A percentile compares a stretch with the other conserved stretches of the same genome.
Conservation (phyloP, 2,888 invertebrate genomes). For the Pomacea canaliculata region DNA sequence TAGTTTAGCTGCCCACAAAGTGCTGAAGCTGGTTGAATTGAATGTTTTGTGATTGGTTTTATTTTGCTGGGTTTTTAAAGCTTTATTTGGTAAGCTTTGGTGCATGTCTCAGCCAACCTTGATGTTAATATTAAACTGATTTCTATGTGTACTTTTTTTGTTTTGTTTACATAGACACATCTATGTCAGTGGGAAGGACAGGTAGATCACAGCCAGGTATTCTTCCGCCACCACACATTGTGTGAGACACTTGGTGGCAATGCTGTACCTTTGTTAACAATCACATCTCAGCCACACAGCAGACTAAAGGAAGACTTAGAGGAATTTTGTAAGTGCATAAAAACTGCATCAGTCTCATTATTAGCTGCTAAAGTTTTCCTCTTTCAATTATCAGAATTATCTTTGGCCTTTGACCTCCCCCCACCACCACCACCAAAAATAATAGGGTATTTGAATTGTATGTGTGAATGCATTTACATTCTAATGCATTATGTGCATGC, state of each 20-base stretch:
- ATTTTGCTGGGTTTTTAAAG: no score
- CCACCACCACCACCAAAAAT: background rate
- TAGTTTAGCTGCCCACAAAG: no score
- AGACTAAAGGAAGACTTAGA: slow-evolving; percentile 49
- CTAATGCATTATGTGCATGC: background rate
- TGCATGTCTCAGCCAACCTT: no score
- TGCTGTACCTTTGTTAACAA: slow-evolving; percentile 81
- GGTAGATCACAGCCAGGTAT: slow-evolving; percentile 73
- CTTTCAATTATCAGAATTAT: background rate
- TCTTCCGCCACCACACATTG: slow-evolving; percentile 78
- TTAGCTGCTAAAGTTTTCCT: background rate
- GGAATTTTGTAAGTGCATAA: slow-evolving; percentile 51
- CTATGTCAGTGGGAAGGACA: slow-evolving; percentile 75
- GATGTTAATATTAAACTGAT: no score
- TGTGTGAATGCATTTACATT: background rate
- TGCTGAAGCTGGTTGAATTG: no score
- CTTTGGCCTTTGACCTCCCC: background rate
- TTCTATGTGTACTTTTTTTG: background rate
- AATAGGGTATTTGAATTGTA: background rate
- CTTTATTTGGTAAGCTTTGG: no score
- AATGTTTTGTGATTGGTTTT: no score
- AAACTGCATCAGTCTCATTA: background rate
- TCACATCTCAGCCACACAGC: slow-evolving; percentile 73
- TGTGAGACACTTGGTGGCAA: slow-evolving; percentile 82
- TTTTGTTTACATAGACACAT: slow-evolving; percentile 73